Percentiles rank a stretch among this genome's conserved stretches.
These are phyloP conservation scores for Chionodraco myersi DNA, from an alignment of 2,113 vertebrate genomes.

Conservation along the genomic window DNA sequence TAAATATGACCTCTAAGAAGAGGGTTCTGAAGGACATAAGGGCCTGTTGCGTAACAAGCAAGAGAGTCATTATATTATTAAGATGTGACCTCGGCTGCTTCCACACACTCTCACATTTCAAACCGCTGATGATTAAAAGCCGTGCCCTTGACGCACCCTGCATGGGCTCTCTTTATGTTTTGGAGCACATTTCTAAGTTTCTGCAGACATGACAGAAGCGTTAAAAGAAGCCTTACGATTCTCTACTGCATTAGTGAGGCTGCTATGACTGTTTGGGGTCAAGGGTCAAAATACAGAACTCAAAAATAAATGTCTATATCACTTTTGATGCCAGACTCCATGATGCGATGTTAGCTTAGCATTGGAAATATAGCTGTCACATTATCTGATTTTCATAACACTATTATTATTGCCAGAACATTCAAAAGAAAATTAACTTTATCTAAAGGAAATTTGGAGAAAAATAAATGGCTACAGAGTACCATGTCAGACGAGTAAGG, in stretches of 20 bases:
- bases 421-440: too few species aligned
- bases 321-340: not conserved
- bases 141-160: slow-evolving; percentile 73
- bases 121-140: slow-evolving; percentile 68
- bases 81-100: slow-evolving; percentile 69
- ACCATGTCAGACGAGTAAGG: too few species aligned
- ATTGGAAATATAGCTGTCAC: too few species aligned
- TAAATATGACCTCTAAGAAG: slow-evolving; percentile 76
- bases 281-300: slow-evolving; percentile 5
- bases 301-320: not conserved
- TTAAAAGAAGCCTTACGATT: slow-evolving; percentile 24
- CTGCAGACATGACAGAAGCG: slow-evolving; percentile 3
- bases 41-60: slow-evolving; percentile 59
- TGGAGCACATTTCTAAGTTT: not conserved
- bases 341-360: not conserved
- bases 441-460: too few species aligned
- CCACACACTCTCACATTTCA: slow-evolving; percentile 74
- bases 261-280: slow-evolving; percentile 16
- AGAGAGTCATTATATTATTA: slow-evolving; percentile 66
- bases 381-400: too few species aligned
- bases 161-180: slow-evolving; percentile 30
- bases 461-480: too few species aligned
- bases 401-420: too few species aligned
- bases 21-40: slow-evolving; percentile 44
- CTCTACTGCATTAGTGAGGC: slow-evolving; percentile 17